Conservation (phyloP, 2,888 invertebrate species). For the Schizaphis graminum region DNA sequence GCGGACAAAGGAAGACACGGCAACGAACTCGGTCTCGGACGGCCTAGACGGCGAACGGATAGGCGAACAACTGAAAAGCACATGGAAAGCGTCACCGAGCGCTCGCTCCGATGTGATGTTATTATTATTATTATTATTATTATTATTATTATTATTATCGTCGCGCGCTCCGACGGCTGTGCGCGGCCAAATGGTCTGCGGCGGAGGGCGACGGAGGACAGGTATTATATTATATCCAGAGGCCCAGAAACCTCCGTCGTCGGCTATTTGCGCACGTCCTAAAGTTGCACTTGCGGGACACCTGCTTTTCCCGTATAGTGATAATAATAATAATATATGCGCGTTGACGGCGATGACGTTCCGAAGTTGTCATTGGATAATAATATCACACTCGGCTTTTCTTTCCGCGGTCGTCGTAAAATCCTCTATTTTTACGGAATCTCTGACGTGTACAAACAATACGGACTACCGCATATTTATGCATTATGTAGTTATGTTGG, state of each 20-base stretch:
- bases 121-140: too few relatives aligned
- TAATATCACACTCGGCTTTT: neutral
- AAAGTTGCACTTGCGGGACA: neutral
- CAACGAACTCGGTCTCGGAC: neutral
- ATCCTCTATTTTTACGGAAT: neutral
- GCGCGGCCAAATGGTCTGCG: neutral
- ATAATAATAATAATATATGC: neutral
- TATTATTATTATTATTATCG: neutral
- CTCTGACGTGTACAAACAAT: neutral
- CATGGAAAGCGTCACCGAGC: conserved; percentile 25
- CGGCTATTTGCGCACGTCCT: neutral
- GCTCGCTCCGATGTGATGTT: neutral
- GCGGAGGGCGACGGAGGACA: neutral
- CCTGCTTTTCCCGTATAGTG: neutral
- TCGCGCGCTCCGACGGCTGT: neutral
- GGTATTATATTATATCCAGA: neutral
- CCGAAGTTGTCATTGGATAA: neutral
- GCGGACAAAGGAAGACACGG: neutral
- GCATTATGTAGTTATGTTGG: too few relatives aligned
- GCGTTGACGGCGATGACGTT: neutral
- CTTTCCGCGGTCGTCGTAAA: neutral
- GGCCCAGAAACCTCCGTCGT: too few relatives aligned
- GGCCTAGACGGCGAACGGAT: neutral
- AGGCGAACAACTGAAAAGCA: conserved; percentile 50
- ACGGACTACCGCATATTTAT: neutral